Evolutionary conservation across 1,140 invertebrate species (phyloP).

Genomic region (silkworm (Bombyx mori)): ASM3026992v2 NC_085114.1:10884501-10885000

Average conservation of each 20-base stretch:
- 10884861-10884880: conserved; percentile 1
- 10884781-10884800: too few relatives aligned
- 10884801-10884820: not conserved
- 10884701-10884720: too few relatives aligned
- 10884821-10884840: too few relatives aligned
- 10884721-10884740: too few relatives aligned
- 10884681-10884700: conserved; percentile 10
- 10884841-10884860: not conserved
- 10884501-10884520: conserved; percentile 12
- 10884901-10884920: conserved; percentile 14
- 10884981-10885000: conserved; percentile 23
- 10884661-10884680: conserved; percentile 19
- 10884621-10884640: conserved; percentile 9
- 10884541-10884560: conserved; percentile 30
- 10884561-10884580: conserved; percentile 30
- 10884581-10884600: conserved; percentile 27
- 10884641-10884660: conserved; percentile 19
- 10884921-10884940: conserved; percentile 21
- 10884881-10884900: not conserved
- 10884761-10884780: too few relatives aligned
- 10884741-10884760: too few relatives aligned
- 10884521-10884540: conserved; percentile 18
- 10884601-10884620: conserved; percentile 30
- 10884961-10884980: conserved; percentile 19
- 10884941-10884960: conserved; percentile 23